phyloP scores from a whole-genome alignment of 1,140 invertebrate genomes.

The Oscheius sp. region DNA sequence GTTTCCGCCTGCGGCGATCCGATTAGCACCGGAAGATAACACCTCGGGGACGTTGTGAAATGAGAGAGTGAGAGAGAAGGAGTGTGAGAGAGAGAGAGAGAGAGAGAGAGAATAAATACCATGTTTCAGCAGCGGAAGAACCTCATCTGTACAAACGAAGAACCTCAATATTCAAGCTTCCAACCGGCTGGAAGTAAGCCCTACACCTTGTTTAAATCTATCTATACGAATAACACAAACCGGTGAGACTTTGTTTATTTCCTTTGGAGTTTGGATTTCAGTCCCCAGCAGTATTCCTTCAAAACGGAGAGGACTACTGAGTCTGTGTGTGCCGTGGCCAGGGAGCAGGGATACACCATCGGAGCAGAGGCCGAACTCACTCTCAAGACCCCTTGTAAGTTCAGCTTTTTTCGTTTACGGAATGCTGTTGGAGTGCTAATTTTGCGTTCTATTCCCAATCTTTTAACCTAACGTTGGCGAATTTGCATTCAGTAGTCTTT shows the following conservation, averaged over 20 bases:
- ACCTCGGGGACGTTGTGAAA: too few relatives aligned
- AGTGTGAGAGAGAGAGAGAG: neutral
- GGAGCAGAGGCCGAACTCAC: constrained; percentile 64
- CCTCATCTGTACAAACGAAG: constrained; percentile 60
- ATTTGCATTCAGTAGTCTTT: constrained; percentile 1
- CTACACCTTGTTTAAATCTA: constrained; percentile 63
- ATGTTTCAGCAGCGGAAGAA: constrained; percentile 62
- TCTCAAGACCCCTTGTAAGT: constrained; percentile 64
- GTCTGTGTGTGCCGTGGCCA: constrained; percentile 61
- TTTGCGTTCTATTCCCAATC: too few relatives aligned
- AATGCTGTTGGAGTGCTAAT: neutral
- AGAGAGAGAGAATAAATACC: neutral
- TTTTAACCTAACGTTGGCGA: neutral
- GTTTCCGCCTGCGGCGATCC: too few relatives aligned
- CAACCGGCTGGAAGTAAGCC: constrained; percentile 52
- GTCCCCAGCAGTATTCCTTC: constrained; percentile 65
- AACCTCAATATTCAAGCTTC: constrained; percentile 60
- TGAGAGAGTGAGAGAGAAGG: too few relatives aligned
- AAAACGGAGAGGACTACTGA: constrained; percentile 64
- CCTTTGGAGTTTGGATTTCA: too few relatives aligned
- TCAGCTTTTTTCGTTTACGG: constrained; percentile 1
- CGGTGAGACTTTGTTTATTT: constrained; percentile 12
- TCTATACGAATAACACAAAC: constrained; percentile 64
- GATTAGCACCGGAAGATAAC: too few relatives aligned
- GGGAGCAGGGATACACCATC: constrained; percentile 63